These are phyloP conservation scores for Diogma glabrata DNA, from an alignment of 2,888 invertebrate genomes.

Conservation along the genomic window DNA sequence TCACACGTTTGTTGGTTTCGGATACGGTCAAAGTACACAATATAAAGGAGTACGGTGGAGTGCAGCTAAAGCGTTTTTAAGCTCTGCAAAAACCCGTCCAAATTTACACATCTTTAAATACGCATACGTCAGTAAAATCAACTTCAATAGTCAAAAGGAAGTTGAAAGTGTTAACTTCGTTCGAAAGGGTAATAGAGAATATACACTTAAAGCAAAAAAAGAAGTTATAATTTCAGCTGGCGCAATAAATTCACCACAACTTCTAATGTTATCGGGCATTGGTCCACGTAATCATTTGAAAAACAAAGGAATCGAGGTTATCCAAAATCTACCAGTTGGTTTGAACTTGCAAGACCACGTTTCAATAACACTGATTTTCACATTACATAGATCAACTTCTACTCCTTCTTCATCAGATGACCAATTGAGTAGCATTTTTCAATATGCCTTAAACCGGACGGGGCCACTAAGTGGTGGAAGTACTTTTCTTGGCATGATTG, in stretches of 20 bases:
- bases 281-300: conserved; percentile 25
- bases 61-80: too few species aligned
- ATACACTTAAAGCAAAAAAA: too few species aligned
- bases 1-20: too few species aligned
- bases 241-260: conserved; percentile 29
- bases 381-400: conserved; percentile 31
- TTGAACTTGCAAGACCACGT: conserved; percentile 72
- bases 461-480: conserved; percentile 37
- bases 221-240: conserved; percentile 32
- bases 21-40: too few species aligned
- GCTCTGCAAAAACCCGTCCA: too few species aligned
- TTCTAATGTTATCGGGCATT: conserved; percentile 32
- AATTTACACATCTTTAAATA: too few species aligned
- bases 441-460: conserved; percentile 39
- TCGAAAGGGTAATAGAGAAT: too few species aligned
- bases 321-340: conserved; percentile 41
- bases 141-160: too few species aligned
- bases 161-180: too few species aligned
- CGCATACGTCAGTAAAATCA: too few species aligned
- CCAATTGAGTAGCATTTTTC: conserved; percentile 24
- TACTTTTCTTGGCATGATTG: conserved; percentile 23
- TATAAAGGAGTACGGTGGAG: too few species aligned
- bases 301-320: conserved; percentile 22
- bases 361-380: conserved; percentile 36
- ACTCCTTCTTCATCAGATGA: conserved; percentile 15